These are phyloP conservation scores for Montipora foliosa DNA, from an alignment of 64 coral and sea anemone species.

Conservation along the genomic window DNA sequence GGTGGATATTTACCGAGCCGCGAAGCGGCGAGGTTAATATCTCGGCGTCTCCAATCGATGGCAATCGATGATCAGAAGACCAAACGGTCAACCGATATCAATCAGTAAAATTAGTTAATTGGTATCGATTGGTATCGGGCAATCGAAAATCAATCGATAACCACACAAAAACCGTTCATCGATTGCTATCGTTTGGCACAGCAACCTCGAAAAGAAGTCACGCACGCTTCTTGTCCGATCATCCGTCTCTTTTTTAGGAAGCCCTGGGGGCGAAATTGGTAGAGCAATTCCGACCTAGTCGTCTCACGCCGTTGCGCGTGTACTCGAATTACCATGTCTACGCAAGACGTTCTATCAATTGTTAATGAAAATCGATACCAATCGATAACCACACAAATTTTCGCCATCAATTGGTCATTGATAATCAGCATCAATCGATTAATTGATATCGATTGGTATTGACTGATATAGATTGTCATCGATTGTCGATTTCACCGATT, in stretches of 20 bases:
- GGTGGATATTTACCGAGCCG: no score
- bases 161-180: not conserved
- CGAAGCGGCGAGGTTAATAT: no score
- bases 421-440: no score
- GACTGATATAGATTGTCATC: no score
- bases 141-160: not conserved
- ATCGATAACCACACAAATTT: no score
- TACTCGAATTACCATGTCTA: no score
- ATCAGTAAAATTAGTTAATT: not conserved
- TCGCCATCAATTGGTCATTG: no score
- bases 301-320: not conserved
- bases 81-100: not conserved
- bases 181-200: not conserved
- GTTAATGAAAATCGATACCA: no score
- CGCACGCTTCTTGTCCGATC: no score
- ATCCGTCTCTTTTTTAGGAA: not conserved
- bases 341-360: no score
- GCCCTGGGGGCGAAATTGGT: not conserved
- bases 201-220: not conserved
- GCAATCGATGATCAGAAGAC: not conserved
- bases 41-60: not conserved
- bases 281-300: not conserved
- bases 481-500: no score
- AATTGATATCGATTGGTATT: no score
- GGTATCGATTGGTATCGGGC: not conserved